Base-by-base conservation (phyloP, 2,888 invertebrate genomes). In the Steromphala cineraria region DNA sequence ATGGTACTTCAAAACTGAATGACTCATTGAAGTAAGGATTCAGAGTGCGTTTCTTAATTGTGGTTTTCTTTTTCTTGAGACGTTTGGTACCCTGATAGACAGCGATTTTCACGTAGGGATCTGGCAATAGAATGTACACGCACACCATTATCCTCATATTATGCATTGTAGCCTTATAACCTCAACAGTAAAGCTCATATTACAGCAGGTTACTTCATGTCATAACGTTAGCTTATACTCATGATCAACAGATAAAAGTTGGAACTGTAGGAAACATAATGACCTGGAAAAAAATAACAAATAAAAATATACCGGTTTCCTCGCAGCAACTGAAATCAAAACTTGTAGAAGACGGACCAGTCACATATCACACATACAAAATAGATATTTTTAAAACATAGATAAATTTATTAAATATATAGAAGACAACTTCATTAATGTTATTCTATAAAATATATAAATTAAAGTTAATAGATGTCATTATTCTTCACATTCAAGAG, bases 1-100 rank as follows among this genome's bases (percentile, higher is more conserved):
- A 99, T 94, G 99, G 99, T 95, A 99, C 99, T 96, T 99, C 99
- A 96, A 99, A 99, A 94, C 99, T 98, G 96, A 99, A 99, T 94
- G 99, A 99, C 96, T 99, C 99, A 96, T 99, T 99, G 96, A 99
- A 99, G 96, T 99, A 99, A 92, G 99, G 99, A 96, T 99, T 99
- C 95, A 99, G 96, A 93, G 99, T 99, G 95, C 99, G 99, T 95
- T 99, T 99, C 96, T 99, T 99, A 96, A 99, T 99, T 94, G 98
- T 99, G 93, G 99, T 99, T 96, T 99, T 99, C 97, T 99, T 99
- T 96, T 99, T 99, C 96, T 99, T 99, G 94, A 99, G 96, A 93
- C 99, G 96, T 95, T 99, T 99, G 93, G 98, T 99, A 94, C 99
- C 99, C 95, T 99, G 98, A 98, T 99, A 98, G 94, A 99, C 95